A percentile compares a stretch with the other conserved stretches of the same genome.
Evolutionary conservation across 2,888 invertebrate species (phyloP).

Genomic region (Frankliniella intonsa): DNA sequence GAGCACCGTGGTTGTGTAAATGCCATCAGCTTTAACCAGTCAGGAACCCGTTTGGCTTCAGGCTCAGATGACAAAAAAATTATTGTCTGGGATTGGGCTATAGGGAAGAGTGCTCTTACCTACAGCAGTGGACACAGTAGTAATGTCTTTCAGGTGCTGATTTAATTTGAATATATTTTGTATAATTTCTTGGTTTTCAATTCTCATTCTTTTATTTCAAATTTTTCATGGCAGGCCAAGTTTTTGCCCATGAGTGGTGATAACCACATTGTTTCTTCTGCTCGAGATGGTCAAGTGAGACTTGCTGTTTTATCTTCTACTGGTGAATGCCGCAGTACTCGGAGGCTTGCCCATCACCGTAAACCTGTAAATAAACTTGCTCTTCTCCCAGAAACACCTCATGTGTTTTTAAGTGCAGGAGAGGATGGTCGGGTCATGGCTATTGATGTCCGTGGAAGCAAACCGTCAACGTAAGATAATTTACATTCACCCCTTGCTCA

Average conservation of each 20-base stretch:
- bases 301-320: constrained; percentile 52
- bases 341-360: constrained; percentile 62
- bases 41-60: constrained; percentile 73
- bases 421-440: constrained; percentile 81
- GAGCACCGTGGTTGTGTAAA: constrained; percentile 89
- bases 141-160: constrained; percentile 74
- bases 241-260: constrained; percentile 77
- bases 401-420: constrained; percentile 73
- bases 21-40: constrained; percentile 80
- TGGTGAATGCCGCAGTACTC: constrained; percentile 53
- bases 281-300: constrained; percentile 81
- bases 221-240: constrained; percentile 55
- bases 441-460: constrained; percentile 72
- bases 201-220: not conserved
- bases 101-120: constrained; percentile 58
- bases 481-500: constrained; percentile 18
- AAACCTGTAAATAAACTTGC: constrained; percentile 83
- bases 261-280: constrained; percentile 80
- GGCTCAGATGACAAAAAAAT: constrained; percentile 88
- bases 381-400: constrained; percentile 68
- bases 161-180: not conserved
- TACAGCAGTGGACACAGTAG: constrained; percentile 78
- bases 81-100: constrained; percentile 88
- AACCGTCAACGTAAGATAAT: constrained; percentile 55
- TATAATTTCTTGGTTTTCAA: not conserved